Evolutionary conservation across 2,797 vertebrate genomes (phyloP).

Genomic region (Scolopax bukidnonensis): DNA sequence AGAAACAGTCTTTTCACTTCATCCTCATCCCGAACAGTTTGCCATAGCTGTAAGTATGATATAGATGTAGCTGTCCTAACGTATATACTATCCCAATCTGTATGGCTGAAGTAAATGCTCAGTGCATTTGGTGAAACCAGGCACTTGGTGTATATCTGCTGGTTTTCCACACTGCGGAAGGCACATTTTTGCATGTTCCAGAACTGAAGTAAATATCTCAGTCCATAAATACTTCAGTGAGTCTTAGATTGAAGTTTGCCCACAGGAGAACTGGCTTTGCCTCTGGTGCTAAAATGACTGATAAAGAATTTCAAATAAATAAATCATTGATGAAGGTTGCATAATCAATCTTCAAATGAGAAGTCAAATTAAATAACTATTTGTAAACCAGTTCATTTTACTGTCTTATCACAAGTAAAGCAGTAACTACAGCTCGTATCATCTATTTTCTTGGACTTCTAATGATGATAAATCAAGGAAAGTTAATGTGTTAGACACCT

Average conservation of each 20-base stretch:
- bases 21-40: background rate
- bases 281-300: background rate
- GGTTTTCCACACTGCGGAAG: background rate
- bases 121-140: background rate
- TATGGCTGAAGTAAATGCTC: background rate
- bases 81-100: background rate
- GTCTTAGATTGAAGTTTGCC: background rate
- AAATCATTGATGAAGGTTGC: background rate
- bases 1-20: background rate
- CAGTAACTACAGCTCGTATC: background rate
- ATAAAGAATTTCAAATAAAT: slow-evolving; percentile 21
- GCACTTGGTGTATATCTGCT: background rate
- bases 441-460: background rate
- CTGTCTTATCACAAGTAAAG: background rate
- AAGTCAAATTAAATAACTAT: background rate
- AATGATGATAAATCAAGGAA: background rate
- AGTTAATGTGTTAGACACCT: background rate
- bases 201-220: background rate
- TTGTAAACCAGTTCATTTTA: background rate
- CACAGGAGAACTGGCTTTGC: background rate
- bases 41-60: background rate
- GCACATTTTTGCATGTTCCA: background rate
- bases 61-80: background rate
- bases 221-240: slow-evolving; percentile 18
- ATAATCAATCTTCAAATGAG: background rate